Evolutionary conservation across 2,888 invertebrate species (phyloP).

Genomic region (Hydraecia micacea): DNA sequence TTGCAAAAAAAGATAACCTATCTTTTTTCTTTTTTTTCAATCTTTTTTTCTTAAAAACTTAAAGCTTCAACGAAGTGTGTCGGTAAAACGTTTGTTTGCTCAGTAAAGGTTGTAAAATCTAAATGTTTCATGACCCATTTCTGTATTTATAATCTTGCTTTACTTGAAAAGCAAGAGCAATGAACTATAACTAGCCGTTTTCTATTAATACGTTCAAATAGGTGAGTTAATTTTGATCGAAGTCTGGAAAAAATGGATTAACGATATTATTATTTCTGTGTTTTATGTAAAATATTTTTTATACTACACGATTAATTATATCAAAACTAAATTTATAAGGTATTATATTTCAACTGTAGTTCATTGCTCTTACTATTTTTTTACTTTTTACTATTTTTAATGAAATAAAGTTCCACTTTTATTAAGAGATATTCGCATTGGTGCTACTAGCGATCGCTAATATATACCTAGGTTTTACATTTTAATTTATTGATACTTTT

Average conservation of each 20-base stretch:
- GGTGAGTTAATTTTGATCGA: conserved; percentile 27
- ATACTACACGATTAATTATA: neutral
- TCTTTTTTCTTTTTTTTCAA: conserved; percentile 11
- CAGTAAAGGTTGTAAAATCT: conserved; percentile 85
- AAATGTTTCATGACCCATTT: conserved; percentile 65
- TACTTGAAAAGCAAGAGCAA: conserved; percentile 60
- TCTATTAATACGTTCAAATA: conserved; percentile 28
- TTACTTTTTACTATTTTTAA: conserved; percentile 48
- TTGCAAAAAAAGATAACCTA: conserved; percentile 24
- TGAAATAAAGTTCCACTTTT: conserved; percentile 63
- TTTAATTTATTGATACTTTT: conserved; percentile 66
- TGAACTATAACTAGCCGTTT: conserved; percentile 44
- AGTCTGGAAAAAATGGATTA: conserved; percentile 20
- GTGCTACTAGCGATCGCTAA: conserved; percentile 85
- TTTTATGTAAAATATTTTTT: conserved; percentile 9
- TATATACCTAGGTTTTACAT: conserved; percentile 70
- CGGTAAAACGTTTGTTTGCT: conserved; percentile 83
- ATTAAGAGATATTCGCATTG: conserved; percentile 80
- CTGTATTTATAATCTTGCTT: conserved; percentile 59
- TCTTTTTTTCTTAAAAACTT: conserved; percentile 50
- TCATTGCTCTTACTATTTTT: conserved; percentile 38
- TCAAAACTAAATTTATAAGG: neutral
- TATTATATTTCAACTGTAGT: neutral
- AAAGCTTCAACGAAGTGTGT: conserved; percentile 67
- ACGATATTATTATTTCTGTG: neutral